Conservation (phyloP, 53 echinoderm and acorn worm species). For the Paracentrotus lividus region DNA sequence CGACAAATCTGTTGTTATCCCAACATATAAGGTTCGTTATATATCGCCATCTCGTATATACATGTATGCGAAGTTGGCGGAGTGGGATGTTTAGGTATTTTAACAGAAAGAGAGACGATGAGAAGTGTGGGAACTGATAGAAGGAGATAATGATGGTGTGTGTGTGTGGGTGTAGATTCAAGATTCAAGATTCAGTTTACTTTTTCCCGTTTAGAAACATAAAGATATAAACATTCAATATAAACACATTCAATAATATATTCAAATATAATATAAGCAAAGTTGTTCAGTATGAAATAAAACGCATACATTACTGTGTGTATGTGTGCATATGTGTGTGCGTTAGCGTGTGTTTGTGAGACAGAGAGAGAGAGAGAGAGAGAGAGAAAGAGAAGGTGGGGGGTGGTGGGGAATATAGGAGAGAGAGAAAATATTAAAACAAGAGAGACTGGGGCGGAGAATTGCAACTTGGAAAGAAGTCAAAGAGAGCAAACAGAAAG, state of each 20-base stretch:
- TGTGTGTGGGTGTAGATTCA: too few species aligned
- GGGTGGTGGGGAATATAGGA: neutral
- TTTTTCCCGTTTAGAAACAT: too few species aligned
- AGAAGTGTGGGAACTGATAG: neutral
- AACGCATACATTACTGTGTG: too few species aligned
- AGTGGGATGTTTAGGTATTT: neutral
- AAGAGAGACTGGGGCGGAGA: neutral
- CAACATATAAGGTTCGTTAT: constrained; percentile 18
- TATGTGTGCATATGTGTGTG: too few species aligned
- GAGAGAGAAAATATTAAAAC: neutral
- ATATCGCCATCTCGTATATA: neutral
- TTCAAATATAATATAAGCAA: neutral
- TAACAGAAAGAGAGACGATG: neutral
- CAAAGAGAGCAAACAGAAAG: neutral
- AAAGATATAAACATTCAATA: too few species aligned
- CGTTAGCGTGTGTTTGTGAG: too few species aligned
- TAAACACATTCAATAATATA: too few species aligned
- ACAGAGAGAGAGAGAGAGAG: neutral
- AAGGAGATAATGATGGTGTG: neutral
- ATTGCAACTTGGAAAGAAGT: too few species aligned
- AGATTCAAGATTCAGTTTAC: too few species aligned
- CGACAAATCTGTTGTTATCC: constrained; percentile 36
- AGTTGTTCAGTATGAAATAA: too few species aligned
- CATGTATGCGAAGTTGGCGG: too few species aligned
- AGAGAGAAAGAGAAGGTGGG: neutral